These are phyloP conservation scores for Diplosoma virens DNA, from an alignment of 23 tunicate species.

Conservation along the genomic window DNA sequence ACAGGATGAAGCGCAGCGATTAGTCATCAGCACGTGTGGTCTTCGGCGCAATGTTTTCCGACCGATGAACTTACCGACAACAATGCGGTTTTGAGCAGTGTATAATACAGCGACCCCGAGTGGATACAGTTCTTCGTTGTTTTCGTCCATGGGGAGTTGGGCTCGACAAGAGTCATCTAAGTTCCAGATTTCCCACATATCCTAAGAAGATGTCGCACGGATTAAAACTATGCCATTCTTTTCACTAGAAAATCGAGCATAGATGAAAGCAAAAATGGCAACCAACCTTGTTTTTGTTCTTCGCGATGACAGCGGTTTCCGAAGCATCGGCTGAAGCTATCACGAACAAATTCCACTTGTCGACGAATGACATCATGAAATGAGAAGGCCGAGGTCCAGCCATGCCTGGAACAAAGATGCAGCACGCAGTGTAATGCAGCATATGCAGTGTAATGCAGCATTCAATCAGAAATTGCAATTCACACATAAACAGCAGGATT, in stretches of 20 bases:
- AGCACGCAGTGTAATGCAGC: no score
- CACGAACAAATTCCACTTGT: conserved; percentile 75
- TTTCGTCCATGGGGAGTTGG: conserved; percentile 52
- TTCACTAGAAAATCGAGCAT: background rate
- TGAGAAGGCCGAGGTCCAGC: conserved; percentile 43
- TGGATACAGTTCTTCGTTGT: conserved; percentile 51
- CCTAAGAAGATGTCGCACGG: conserved; percentile 16
- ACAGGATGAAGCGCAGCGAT: no score
- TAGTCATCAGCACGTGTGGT: no score
- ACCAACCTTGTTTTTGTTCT: conserved; percentile 51
- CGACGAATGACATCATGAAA: conserved; percentile 46
- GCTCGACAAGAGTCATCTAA: conserved; percentile 78
- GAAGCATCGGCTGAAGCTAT: conserved; percentile 69
- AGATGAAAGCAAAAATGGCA: background rate
- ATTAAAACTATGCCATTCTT: background rate
- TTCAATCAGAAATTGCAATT: no score
- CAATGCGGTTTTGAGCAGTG: conserved; percentile 46
- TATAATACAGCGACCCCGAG: conserved; percentile 61
- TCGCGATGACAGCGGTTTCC: conserved; percentile 86
- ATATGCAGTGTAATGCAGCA: no score
- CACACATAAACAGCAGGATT: no score
- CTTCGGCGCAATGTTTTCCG: background rate
- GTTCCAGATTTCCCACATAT: conserved; percentile 89
- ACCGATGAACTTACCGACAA: conserved; percentile 30
- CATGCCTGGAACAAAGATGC: conserved; percentile 40